phyloP scores from a whole-genome alignment of 2,888 invertebrate species.

The Clivina fossor region DNA sequence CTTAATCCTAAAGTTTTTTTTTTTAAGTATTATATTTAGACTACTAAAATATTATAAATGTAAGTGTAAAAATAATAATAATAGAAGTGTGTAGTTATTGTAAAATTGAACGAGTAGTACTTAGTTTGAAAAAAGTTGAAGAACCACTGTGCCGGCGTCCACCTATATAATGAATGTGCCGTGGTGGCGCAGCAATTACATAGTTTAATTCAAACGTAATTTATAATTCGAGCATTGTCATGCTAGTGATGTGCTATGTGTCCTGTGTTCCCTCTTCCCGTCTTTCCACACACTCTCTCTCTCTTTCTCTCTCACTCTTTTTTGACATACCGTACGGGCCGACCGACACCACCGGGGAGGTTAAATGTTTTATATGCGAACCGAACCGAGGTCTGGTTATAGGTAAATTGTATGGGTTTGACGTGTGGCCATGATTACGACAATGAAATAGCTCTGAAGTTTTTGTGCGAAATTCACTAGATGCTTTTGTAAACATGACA shows the following conservation, averaged over 20 bases:
- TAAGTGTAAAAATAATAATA: too few species aligned
- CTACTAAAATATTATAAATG: too few species aligned
- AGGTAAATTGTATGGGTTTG: conserved; percentile 23
- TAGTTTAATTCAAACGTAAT: conserved; percentile 57
- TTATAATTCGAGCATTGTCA: conserved; percentile 56
- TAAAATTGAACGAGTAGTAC: too few species aligned
- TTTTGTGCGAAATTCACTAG: too few species aligned
- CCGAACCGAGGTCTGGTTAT: conserved; percentile 12
- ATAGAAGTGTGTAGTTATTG: too few species aligned
- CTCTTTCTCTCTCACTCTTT: not conserved
- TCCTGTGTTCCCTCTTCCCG: conserved; percentile 40
- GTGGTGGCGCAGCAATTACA: conserved; percentile 55
- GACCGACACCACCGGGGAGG: not conserved
- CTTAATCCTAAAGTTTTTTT: too few species aligned
- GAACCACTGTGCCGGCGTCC: conserved; percentile 33
- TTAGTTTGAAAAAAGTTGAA: too few species aligned
- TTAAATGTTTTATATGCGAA: conserved; percentile 23
- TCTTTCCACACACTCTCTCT: not conserved
- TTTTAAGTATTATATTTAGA: too few species aligned
- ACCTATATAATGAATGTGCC: conserved; percentile 52
- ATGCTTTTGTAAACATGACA: too few species aligned
- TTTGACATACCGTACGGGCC: not conserved
- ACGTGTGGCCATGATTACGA: too few species aligned
- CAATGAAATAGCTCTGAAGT: too few species aligned
- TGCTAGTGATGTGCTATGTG: conserved; percentile 54